Evolutionary conservation across 2,888 invertebrate species (phyloP).

Genomic region (Scaptomyza parva): DNA sequence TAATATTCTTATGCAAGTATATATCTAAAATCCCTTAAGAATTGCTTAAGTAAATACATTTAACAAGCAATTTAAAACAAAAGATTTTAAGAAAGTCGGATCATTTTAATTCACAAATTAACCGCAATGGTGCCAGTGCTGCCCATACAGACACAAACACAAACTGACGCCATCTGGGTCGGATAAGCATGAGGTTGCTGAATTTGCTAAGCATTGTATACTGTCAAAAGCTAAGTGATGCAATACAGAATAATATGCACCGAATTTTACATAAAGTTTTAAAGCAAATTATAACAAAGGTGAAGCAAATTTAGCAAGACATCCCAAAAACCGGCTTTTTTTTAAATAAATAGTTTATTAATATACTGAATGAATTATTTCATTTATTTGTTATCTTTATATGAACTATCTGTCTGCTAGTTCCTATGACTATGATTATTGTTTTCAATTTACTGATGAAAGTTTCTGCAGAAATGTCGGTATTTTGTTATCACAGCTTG

Average conservation of each 20-base stretch:
- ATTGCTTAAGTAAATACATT: too few relatives aligned
- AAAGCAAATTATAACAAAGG: neutral
- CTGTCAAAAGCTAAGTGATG: neutral
- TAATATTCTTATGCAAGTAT: too few relatives aligned
- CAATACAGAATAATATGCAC: neutral
- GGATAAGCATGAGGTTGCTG: neutral
- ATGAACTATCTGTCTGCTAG: neutral
- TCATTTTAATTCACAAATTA: neutral
- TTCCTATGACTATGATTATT: neutral
- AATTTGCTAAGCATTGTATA: slow-evolving; percentile 8
- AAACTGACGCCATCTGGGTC: slow-evolving; percentile 13
- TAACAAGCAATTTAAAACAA: too few relatives aligned
- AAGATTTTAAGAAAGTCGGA: too few relatives aligned
- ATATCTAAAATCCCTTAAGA: too few relatives aligned
- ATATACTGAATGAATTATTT: neutral
- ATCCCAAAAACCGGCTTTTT: neutral
- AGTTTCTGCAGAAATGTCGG: neutral
- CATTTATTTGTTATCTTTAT: neutral
- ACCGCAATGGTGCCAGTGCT: slow-evolving; percentile 3
- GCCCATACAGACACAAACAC: neutral
- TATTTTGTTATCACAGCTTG: slow-evolving; percentile 13
- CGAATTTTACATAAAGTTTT: neutral
- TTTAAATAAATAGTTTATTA: slow-evolving; percentile 1
- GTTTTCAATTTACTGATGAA: slow-evolving; percentile 16
- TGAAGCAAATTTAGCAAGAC: neutral